These are phyloP conservation scores for Catocala sponsa DNA, from an alignment of 2,888 invertebrate genomes.

Conservation along the genomic window DNA sequence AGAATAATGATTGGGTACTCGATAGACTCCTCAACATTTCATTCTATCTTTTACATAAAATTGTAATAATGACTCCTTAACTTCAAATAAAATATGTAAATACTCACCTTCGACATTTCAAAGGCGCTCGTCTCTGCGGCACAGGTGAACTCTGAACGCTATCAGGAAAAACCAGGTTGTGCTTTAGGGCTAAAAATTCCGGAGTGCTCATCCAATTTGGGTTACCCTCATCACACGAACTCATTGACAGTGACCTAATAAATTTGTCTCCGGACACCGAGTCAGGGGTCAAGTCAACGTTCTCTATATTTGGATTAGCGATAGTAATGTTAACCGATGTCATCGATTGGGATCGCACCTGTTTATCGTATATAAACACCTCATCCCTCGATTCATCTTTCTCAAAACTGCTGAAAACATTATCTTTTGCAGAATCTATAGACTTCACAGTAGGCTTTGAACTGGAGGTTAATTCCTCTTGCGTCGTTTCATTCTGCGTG, in stretches of 20 bases:
- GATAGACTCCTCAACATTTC: neutral
- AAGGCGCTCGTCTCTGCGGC: constrained; percentile 88
- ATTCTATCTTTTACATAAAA: neutral
- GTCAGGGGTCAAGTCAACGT: constrained; percentile 90
- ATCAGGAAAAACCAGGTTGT: constrained; percentile 94
- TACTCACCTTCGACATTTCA: constrained; percentile 89
- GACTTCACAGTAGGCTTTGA: constrained; percentile 79
- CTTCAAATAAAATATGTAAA: constrained; percentile 3
- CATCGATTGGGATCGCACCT: constrained; percentile 88
- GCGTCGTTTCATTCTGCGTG: constrained; percentile 79
- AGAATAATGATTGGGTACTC: neutral
- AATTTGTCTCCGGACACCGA: constrained; percentile 88
- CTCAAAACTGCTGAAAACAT: constrained; percentile 72
- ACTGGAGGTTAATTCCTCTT: constrained; percentile 76
- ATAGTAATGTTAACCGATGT: constrained; percentile 91
- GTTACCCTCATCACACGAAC: constrained; percentile 91
- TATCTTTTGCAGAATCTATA: constrained; percentile 75
- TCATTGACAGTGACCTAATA: constrained; percentile 89
- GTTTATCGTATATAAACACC: constrained; percentile 76
- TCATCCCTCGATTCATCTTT: constrained; percentile 79
- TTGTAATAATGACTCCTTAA: neutral
- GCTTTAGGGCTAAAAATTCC: constrained; percentile 93
- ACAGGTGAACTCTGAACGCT: constrained; percentile 93
- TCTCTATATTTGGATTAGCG: constrained; percentile 92
- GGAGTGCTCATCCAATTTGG: constrained; percentile 95